Evolutionary conservation across 1,140 invertebrate genomes (phyloP), one percentile per base, ranked within the genome.

Genomic region (Pseudomyrmex flavicornis): DNA sequence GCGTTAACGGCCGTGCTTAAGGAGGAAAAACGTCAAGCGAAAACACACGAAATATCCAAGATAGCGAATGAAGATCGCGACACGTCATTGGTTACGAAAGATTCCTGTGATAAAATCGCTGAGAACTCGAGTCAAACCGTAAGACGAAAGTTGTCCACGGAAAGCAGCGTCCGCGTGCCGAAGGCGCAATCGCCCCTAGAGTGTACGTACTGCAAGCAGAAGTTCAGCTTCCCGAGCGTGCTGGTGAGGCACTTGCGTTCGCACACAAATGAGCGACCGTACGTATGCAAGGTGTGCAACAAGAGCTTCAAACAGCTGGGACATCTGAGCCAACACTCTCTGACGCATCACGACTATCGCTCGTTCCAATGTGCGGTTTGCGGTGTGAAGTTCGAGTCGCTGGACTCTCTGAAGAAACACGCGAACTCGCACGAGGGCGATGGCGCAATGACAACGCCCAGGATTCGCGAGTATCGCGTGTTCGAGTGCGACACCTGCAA

Each of bases 161-260:
- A 88, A 10, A 88, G 5, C 46, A 63, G 85, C 2, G 15, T 61
- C 26, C 75, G 85, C 2, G 15, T 61, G 8, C 58, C 73, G n/a
- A 89, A 85, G 15, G 9, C 79, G 8, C 76, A 85, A 12, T 44
- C 83, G 5, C 56, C 48, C 2, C 17, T 89, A n/a, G 9, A 88
- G 59, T 93, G 92, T 54, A 76, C 82, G 1, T 91, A 89, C 54
- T 93, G 92, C 48, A 86, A 90, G 52, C 91, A 90, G 63, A 92
- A 89, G 68, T 93, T 93, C 15, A 88, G 80, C n/a, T 93, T 91
- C 61, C 92, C 90, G 7, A 93, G 92, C 48, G 90, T 92, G 61
- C 91, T 98, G 26, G 96, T 96, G 80, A 95, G 97, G 2, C 97
- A 98, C 88, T 95, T 96, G 88, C 94, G 97, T 54, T 96, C 96